These are phyloP conservation scores for Melitaea cinxia DNA, from an alignment of 1,140 invertebrate genomes.

Conservation along the genomic window DNA sequence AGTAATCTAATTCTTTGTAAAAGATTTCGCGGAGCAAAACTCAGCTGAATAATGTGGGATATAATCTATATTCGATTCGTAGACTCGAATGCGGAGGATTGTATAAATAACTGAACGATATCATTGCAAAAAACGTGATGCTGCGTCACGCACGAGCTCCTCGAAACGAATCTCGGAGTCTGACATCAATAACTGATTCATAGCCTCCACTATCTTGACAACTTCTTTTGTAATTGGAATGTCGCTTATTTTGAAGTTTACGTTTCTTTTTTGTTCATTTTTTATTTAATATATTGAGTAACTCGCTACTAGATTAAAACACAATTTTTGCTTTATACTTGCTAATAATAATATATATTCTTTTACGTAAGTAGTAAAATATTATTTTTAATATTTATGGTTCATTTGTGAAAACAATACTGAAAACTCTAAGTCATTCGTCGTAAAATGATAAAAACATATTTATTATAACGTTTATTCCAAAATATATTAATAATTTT, in stretches of 20 bases:
- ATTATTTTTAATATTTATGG: too few relatives aligned
- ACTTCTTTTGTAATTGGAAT: conserved; percentile 35
- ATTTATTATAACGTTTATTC: too few relatives aligned
- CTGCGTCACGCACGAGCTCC: conserved; percentile 41
- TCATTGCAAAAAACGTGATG: conserved; percentile 38
- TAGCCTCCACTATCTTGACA: conserved; percentile 33
- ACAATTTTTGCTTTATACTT: too few relatives aligned
- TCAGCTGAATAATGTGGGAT: conserved; percentile 29
- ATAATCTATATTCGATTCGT: conserved; percentile 32
- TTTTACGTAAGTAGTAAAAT: too few relatives aligned
- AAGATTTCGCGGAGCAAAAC: conserved; percentile 21
- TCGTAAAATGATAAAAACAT: too few relatives aligned
- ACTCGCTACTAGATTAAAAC: too few relatives aligned
- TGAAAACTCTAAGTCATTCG: too few relatives aligned
- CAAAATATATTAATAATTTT: too few relatives aligned
- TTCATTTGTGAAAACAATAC: too few relatives aligned
- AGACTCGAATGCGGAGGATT: conserved; percentile 31
- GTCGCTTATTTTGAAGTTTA: conserved; percentile 15
- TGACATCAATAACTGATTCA: conserved; percentile 36
- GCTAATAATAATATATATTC: too few relatives aligned
- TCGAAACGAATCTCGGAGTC: conserved; percentile 33
- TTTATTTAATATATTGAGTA: not conserved
- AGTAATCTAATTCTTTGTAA: conserved; percentile 15
- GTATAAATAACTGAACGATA: conserved; percentile 33
- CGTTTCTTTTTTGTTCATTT: not conserved